These are phyloP conservation scores for Drosophila birchii DNA, from an alignment of 2,888 invertebrate species.

Conservation along the genomic window DNA sequence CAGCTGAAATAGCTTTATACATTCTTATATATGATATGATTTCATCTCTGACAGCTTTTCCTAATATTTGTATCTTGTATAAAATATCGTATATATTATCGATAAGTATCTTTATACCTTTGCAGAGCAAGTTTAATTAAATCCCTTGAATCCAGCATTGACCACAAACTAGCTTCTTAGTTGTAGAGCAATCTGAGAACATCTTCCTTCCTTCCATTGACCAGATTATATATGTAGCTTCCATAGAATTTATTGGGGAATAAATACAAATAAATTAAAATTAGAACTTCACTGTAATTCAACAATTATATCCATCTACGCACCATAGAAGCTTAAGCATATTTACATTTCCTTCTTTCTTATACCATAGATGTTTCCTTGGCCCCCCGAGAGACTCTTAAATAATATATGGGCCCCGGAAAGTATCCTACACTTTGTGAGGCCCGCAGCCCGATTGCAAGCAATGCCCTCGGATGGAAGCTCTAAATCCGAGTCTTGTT, in stretches of 20 bases:
- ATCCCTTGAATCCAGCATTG: too few relatives aligned
- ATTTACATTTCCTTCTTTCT: background rate
- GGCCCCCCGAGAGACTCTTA: background rate
- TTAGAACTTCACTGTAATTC: background rate
- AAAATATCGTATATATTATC: too few relatives aligned
- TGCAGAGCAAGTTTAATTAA: too few relatives aligned
- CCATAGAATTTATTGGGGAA: background rate
- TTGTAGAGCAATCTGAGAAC: too few relatives aligned
- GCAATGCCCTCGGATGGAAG: background rate
- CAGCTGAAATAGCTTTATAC: background rate
- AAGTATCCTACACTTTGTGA: conserved; percentile 2
- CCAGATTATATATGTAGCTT: background rate
- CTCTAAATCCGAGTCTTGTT: background rate
- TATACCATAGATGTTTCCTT: background rate
- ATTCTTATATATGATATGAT: background rate
- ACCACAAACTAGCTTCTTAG: background rate
- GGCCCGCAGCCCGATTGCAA: background rate
- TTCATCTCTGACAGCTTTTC: background rate
- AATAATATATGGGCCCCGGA: background rate
- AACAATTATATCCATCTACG: background rate
- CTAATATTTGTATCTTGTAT: background rate
- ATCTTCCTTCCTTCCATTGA: too few relatives aligned
- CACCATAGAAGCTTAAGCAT: background rate
- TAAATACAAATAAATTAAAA: background rate
- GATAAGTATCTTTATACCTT: too few relatives aligned